A percentile compares a stretch with the other conserved stretches of the same genome.
These are phyloP conservation scores for Blastobasis adustella DNA, from an alignment of 2,888 invertebrate genomes.

Conservation along the genomic window DNA sequence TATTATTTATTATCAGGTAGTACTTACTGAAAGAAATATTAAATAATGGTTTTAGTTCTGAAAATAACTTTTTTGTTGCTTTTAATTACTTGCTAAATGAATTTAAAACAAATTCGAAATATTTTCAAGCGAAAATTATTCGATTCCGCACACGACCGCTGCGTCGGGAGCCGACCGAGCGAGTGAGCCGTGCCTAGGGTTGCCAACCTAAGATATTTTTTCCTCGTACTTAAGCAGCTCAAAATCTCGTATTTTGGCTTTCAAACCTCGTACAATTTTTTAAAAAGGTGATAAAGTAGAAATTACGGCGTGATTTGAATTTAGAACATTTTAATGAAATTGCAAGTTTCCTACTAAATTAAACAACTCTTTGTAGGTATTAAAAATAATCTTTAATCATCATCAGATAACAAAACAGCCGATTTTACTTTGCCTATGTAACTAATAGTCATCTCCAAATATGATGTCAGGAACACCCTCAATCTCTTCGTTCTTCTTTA, in stretches of 20 bases:
- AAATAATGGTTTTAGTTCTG: not conserved
- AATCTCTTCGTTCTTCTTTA: not conserved
- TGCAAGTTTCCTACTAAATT: not conserved
- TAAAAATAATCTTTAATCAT: not conserved
- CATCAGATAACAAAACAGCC: not conserved
- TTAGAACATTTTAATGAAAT: not conserved
- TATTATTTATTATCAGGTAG: not conserved
- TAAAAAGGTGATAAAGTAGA: too few relatives aligned
- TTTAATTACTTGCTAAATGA: too few relatives aligned
- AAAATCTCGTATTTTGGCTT: not conserved
- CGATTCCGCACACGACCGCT: not conserved
- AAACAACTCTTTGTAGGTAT: not conserved
- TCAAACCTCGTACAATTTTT: not conserved
- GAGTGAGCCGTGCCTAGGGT: too few relatives aligned
- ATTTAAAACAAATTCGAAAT: too few relatives aligned
- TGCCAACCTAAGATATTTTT: not conserved
- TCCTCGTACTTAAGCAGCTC: not conserved
- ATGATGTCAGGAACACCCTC: too few relatives aligned
- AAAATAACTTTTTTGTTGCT: not conserved
- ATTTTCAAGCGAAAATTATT: too few relatives aligned
- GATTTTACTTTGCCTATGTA: too few relatives aligned
- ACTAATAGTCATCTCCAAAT: too few relatives aligned
- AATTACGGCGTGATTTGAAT: too few relatives aligned
- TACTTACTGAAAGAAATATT: not conserved
- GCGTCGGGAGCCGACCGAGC: not conserved